Evolutionary conservation across 2,113 vertebrate genomes (phyloP).

Genomic region (Petaurus breviceps): DNA sequence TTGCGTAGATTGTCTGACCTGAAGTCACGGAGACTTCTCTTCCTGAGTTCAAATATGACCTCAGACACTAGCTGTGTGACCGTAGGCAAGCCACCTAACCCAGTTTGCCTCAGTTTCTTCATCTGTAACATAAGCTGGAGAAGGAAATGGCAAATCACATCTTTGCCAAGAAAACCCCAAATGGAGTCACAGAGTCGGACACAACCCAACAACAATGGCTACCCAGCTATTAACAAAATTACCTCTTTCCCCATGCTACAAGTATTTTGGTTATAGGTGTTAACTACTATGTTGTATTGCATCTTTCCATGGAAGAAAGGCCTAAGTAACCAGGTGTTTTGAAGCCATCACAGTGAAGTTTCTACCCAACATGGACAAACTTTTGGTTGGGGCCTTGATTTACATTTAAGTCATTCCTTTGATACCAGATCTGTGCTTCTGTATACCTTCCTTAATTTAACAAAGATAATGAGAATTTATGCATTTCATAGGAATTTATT

Average conservation of each 20-base stretch:
- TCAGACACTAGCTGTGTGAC: background rate
- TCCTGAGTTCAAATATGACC: background rate
- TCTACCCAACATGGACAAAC: background rate
- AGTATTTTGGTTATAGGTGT: background rate
- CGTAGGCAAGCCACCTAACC: background rate
- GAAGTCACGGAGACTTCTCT: background rate
- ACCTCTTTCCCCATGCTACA: background rate
- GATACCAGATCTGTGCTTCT: background rate
- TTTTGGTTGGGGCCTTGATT: background rate
- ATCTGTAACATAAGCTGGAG: background rate
- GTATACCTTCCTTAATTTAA: background rate
- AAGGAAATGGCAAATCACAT: background rate
- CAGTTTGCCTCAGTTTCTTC: background rate
- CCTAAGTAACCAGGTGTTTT: background rate
- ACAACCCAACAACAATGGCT: background rate
- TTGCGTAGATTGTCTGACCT: background rate
- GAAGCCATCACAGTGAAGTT: background rate
- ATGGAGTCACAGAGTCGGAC: background rate
- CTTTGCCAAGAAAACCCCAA: background rate
- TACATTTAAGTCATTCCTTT: constrained; percentile 1
- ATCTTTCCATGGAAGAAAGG: background rate
- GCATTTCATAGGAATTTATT: background rate
- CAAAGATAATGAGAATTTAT: background rate
- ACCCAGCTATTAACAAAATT: background rate
- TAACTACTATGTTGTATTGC: background rate